Evolutionary conservation across 1,140 invertebrate species (phyloP).

Genomic region (Caenorhabditis inopinata): DNA sequence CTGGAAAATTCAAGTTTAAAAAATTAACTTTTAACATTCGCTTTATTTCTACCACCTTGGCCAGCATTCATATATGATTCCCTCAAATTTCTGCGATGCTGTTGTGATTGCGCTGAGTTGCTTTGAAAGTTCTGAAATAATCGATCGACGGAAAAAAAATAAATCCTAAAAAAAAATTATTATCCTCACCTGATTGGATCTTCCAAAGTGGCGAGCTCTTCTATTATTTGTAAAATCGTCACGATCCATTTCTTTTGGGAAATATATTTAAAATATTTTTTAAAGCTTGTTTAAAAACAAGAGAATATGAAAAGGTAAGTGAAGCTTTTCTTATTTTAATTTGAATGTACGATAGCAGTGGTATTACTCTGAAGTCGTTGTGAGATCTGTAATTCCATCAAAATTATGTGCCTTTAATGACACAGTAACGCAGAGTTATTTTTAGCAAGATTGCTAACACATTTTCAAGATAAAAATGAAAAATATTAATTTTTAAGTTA

Average conservation of each 20-base stretch:
- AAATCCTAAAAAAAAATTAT: not conserved
- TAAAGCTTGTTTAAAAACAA: no score
- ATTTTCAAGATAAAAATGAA: no score
- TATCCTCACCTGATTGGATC: not conserved
- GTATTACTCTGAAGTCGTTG: no score
- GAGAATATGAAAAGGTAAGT: no score
- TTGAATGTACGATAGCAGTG: no score
- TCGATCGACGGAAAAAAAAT: not conserved
- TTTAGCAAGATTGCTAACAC: no score
- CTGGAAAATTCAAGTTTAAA: not conserved
- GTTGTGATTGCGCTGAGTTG: not conserved
- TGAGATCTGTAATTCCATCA: no score
- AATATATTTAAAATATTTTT: not conserved
- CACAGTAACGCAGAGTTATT: no score
- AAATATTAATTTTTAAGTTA: no score
- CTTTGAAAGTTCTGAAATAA: not conserved
- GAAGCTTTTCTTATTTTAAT: no score
- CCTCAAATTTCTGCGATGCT: not conserved
- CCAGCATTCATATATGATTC: not conserved
- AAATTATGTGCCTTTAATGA: no score
- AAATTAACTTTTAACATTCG: not conserved
- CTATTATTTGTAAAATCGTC: not conserved
- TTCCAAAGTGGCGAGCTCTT: not conserved
- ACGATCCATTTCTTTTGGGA: not conserved
- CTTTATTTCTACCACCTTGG: not conserved